Evolutionary conservation across 2,888 invertebrate genomes (phyloP), one percentile per base, ranked within the genome.

Genomic region (Yponomeuta cagnagella): DNA sequence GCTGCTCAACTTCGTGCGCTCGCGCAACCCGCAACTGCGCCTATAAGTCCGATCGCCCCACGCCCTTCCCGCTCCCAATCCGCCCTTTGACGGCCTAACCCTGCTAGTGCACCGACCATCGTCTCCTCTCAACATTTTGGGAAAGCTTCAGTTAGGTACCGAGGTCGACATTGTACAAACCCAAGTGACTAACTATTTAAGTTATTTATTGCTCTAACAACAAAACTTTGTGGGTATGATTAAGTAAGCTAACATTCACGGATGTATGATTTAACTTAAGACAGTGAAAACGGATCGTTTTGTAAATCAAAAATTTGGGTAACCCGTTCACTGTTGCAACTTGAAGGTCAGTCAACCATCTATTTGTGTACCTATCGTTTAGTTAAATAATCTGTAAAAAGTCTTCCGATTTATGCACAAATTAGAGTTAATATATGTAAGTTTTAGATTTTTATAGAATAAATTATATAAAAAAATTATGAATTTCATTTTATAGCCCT

Each of bases 1-100:
- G 85, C 93, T 97, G 31, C 93, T 97, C 81, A 97, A 97, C 93
- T 97, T 97, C 87, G 97, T 97, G 73, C 96, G 97, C 80, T 97
- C 97, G 72, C 95, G 97, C 85, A 97, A 97, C 90, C 96, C 97
- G 70, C 95, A 95, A 81, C 94, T 96, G 78, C 96, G 97, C 85
- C 93, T 97, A 79, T 97, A 94, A 88, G 75, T 75, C 68, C 66
- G 33, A 12, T 69, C 69, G 66, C 33, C 33, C 23, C n/a, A 68
- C 58, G 71, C 71, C 65, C 67, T 12, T 69, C 33, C 23, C n/a
- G 69, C 58, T 71, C 71, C 65, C 67, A 70, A 70, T 43, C 43
- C 43, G 9, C 43, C 43, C 52, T 65, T 73, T 73, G 30, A 72
- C 71, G 74, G 70, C 74, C 74, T 83, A 84, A 75, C 33, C 31